Conservation (phyloP, 2,888 invertebrate genomes). For the Aleiodes alternator region DNA sequence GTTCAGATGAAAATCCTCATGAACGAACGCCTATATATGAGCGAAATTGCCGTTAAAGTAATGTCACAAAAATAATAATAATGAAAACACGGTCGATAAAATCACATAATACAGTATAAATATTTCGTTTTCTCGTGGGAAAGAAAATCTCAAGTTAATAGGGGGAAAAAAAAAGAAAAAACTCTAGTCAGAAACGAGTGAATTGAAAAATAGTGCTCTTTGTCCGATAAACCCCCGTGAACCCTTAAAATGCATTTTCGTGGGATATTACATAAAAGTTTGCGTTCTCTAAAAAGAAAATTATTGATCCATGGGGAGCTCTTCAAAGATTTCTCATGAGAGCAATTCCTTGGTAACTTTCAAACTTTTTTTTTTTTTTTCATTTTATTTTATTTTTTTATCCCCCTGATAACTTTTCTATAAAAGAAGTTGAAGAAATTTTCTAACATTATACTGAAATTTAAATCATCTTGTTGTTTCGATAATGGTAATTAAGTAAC, state of each 20-base stretch:
- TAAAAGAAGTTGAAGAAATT: conserved; percentile 30
- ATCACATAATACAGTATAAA: no score
- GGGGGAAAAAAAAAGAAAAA: no score
- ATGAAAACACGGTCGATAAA: no score
- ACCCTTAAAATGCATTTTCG: conserved; percentile 41
- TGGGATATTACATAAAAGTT: conserved; percentile 39
- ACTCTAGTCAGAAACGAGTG: no score
- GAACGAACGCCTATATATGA: no score
- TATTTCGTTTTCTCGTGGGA: no score
- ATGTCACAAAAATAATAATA: no score
- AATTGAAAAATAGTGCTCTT: background rate
- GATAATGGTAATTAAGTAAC: conserved; percentile 28
- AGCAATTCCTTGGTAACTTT: conserved; percentile 33
- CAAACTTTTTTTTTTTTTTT: conserved; percentile 22
- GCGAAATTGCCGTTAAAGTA: no score
- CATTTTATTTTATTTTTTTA: conserved; percentile 7
- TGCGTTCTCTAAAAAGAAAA: conserved; percentile 33
- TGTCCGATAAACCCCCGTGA: background rate
- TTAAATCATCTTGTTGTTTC: conserved; percentile 21
- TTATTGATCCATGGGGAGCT: conserved; percentile 43
- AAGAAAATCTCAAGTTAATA: no score
- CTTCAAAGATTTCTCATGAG: conserved; percentile 46
- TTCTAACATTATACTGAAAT: conserved; percentile 27
- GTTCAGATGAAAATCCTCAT: no score
- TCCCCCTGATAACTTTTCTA: conserved; percentile 27